Conservation (phyloP, 2,888 invertebrate species). For the Volucella bombylans region DNA sequence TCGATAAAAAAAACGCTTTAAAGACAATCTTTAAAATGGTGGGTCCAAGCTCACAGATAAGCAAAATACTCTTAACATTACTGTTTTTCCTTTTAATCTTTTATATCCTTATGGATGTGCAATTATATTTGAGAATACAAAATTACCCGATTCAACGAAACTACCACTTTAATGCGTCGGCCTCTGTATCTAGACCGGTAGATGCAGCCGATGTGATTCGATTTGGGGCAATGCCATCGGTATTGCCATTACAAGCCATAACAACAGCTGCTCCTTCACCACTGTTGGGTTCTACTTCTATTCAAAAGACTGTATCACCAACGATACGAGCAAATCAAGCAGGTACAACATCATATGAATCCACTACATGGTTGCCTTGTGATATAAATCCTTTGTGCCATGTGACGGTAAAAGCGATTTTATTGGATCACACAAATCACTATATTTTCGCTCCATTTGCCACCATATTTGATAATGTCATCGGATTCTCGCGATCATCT, state of each 20-base stretch:
- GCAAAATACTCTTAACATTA: constrained; percentile 86
- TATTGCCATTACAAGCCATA: constrained; percentile 37
- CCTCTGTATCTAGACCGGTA: constrained; percentile 46
- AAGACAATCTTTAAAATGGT: constrained; percentile 84
- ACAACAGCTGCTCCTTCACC: constrained; percentile 29
- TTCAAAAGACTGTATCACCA: constrained; percentile 65
- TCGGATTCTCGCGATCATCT: constrained; percentile 85
- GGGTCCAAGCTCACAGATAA: constrained; percentile 89
- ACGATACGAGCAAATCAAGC: constrained; percentile 60
- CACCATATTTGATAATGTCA: constrained; percentile 87
- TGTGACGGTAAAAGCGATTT: constrained; percentile 91
- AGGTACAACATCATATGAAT: constrained; percentile 77
- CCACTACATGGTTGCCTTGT: constrained; percentile 84
- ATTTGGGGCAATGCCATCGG: constrained; percentile 37
- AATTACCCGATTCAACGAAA: constrained; percentile 86
- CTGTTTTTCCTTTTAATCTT: constrained; percentile 85
- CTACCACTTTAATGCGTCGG: constrained; percentile 79
- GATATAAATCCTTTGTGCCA: constrained; percentile 89
- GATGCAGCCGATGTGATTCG: constrained; percentile 14
- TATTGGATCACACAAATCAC: constrained; percentile 92
- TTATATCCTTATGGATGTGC: constrained; percentile 89
- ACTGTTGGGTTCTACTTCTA: constrained; percentile 45
- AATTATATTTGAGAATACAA: constrained; percentile 88
- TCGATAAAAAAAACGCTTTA: constrained; percentile 41
- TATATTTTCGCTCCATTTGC: constrained; percentile 92